Evolutionary conservation across 1,140 invertebrate species (phyloP).

Genomic region (Cherax destructor): DNA sequence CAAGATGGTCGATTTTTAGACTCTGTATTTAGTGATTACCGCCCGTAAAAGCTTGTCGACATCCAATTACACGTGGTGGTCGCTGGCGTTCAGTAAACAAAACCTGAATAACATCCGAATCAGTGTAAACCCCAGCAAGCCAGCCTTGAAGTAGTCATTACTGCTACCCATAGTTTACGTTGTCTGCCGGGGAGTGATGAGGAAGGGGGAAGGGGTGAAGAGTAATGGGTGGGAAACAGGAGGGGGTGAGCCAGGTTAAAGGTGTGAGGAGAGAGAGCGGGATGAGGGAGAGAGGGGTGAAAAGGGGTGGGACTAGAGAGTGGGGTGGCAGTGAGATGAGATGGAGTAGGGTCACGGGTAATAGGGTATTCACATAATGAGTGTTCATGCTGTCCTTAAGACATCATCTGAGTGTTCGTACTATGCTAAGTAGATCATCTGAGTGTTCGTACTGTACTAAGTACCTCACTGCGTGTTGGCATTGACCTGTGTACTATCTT

Average conservation of each 20-base stretch:
- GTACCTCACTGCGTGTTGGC: too few relatives aligned
- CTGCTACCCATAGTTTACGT: background rate
- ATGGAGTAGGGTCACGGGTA: background rate
- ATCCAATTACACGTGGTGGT: background rate
- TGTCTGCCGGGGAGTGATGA: background rate
- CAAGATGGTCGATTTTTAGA: conserved; percentile 21
- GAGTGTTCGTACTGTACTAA: too few relatives aligned
- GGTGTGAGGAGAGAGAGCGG: background rate
- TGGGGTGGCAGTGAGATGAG: too few relatives aligned
- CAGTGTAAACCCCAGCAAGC: background rate
- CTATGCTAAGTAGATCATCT: too few relatives aligned
- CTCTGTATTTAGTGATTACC: background rate
- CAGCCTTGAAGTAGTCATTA: background rate
- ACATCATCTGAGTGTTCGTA: too few relatives aligned
- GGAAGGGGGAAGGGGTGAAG: background rate
- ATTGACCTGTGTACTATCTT: too few relatives aligned
- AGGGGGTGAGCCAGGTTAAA: background rate
- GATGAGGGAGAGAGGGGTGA: background rate
- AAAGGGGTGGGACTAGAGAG: background rate
- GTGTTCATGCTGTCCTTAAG: too few relatives aligned
- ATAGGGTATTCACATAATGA: too few relatives aligned
- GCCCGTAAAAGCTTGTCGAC: background rate
- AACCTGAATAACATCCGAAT: background rate
- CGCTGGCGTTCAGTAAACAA: background rate
- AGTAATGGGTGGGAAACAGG: background rate